A percentile compares a stretch with the other conserved stretches of the same genome.
phyloP scores from a whole-genome alignment of 2,888 invertebrate genomes.

The Phengaris alcon region DNA sequence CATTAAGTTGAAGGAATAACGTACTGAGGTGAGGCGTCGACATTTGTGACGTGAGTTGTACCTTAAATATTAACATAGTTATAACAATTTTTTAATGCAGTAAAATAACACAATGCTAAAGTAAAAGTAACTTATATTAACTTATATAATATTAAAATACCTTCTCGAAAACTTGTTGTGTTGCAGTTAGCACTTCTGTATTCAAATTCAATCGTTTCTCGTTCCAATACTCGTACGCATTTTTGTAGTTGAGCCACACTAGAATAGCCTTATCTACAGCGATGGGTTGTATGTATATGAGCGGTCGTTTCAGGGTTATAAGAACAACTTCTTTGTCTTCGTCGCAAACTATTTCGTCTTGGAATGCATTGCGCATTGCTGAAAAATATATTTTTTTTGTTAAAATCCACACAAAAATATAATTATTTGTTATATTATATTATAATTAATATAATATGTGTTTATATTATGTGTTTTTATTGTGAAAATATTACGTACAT shows the following conservation, averaged over 20 bases:
- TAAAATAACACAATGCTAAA: neutral
- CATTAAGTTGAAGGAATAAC: constrained; percentile 94
- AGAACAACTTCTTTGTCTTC: constrained; percentile 93
- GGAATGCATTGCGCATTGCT: constrained; percentile 87
- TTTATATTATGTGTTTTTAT: neutral
- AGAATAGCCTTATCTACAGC: constrained; percentile 99
- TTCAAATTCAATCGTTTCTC: constrained; percentile 95
- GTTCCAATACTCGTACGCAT: constrained; percentile 99
- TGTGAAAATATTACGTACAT: constrained; percentile 63
- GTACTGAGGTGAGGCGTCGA: constrained; percentile 91
- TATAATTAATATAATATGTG: too few species aligned
- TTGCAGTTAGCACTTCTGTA: constrained; percentile 89
- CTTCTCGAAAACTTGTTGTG: constrained; percentile 82
- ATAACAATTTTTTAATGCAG: neutral
- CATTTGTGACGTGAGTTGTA: constrained; percentile 87
- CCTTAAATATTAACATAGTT: constrained; percentile 53
- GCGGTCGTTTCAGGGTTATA: constrained; percentile 93
- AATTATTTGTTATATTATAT: neutral
- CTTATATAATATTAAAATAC: constrained; percentile 45
- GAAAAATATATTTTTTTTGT: constrained; percentile 22
- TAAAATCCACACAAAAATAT: neutral
- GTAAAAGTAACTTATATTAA: neutral
- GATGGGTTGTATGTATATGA: constrained; percentile 97
- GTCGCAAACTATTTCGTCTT: constrained; percentile 93
- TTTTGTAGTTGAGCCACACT: constrained; percentile 99